Evolutionary conservation across 2,888 invertebrate genomes (phyloP), one percentile per base, ranked within the genome.

Genomic region (Ganaspis brasiliensis): DNA sequence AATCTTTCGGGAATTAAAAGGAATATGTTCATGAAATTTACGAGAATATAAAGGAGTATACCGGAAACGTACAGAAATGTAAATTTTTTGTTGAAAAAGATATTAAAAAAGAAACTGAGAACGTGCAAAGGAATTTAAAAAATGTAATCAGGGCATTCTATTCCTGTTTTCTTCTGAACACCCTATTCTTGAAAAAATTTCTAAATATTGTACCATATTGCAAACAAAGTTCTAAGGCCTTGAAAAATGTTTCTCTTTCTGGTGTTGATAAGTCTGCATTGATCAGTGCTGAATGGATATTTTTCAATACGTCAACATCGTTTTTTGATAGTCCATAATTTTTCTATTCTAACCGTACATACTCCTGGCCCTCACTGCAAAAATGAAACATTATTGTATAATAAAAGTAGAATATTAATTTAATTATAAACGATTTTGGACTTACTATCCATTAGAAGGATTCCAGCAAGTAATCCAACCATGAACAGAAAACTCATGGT

Each of bases 401-500:
- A 24, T 57, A 26, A 40, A 16, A 57, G 4, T 59, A 24, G 8
- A 24, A 24, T 35, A 1, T 16, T 9, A 16, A 21, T 40, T 40
- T 31, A 57, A 21, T 31, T 45, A 10, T 19, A 31, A 61, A 45
- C 24, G 9, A 26, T 67, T 55, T 40, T 26, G 40, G 89, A 95
- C 96, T 95, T 91, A 97, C 97, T 95, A 93, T 97, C 97, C 91
- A 97, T 94, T 87, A 96, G 95, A 92, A 96, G 95, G 89, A 97
- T 95, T 87, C 96, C 97, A 57, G 95, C 95, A 83, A 96, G 92
- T 87, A 97, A 95, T 87, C 96, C 96, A 87, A 96, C 93, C 84
- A 96, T 94, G 90, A 97, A 96, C 83, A 97, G 92, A 85, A 95
- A 94, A 84, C 96, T 96, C 96, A 97, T 97, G 72, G 96, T 95